These are phyloP conservation scores for Glaucopsyche alexis DNA, from an alignment of 2,888 invertebrate species.

Conservation along the genomic window DNA sequence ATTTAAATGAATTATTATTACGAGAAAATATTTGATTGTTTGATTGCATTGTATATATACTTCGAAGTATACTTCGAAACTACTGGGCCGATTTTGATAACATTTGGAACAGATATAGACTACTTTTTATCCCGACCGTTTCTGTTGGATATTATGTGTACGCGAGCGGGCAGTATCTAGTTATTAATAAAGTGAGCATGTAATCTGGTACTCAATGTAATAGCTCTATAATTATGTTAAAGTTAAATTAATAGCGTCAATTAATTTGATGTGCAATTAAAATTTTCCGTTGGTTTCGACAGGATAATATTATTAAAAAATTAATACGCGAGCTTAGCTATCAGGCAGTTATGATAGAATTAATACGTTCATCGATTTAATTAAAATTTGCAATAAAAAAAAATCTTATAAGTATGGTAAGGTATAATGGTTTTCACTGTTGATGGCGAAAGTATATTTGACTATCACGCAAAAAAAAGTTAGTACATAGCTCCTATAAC, in stretches of 20 bases:
- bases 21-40: too few relatives aligned
- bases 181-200: background rate
- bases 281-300: conserved; percentile 11
- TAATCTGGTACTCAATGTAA: background rate
- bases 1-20: too few relatives aligned
- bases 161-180: background rate
- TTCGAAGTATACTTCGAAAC: too few relatives aligned
- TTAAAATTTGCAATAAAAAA: background rate
- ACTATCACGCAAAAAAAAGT: too few relatives aligned
- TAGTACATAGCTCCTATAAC: too few relatives aligned
- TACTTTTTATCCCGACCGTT: too few relatives aligned
- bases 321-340: conserved; percentile 1
- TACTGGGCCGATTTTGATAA: too few relatives aligned
- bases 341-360: background rate
- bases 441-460: too few relatives aligned
- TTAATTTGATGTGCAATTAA: conserved; percentile 17
- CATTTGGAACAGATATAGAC: too few relatives aligned
- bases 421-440: too few relatives aligned
- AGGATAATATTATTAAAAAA: conserved; percentile 10
- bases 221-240: background rate
- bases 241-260: conserved; percentile 2
- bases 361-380: background rate
- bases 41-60: too few relatives aligned
- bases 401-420: background rate
- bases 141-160: too few relatives aligned